Conservation (phyloP, 2,888 invertebrate species). For the Idaea biselata region DNA sequence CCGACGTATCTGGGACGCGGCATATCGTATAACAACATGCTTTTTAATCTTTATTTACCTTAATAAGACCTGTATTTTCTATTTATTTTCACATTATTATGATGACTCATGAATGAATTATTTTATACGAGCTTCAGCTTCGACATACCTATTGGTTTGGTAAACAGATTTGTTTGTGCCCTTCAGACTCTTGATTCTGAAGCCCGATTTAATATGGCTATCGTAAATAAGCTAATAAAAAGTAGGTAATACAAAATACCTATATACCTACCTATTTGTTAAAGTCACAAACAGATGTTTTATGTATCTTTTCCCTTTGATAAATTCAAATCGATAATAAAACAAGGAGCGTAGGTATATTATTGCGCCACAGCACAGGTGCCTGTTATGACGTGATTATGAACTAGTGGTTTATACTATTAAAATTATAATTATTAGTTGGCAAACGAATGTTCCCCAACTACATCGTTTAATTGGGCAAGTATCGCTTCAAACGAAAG, state of each 20-base stretch:
- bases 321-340: not conserved
- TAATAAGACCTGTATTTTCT: not conserved
- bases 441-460: not conserved
- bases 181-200: not conserved
- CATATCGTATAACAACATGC: conserved; percentile 40
- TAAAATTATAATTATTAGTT: too few relatives aligned
- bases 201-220: not conserved
- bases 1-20: conserved; percentile 72
- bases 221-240: not conserved
- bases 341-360: not conserved
- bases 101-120: not conserved
- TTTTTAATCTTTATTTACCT: conserved; percentile 9
- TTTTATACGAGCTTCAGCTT: not conserved
- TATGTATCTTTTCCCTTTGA: not conserved
- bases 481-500: conserved; percentile 23
- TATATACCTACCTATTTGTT: not conserved
- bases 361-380: too few relatives aligned
- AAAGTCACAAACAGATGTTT: not conserved
- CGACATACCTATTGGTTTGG: conserved; percentile 18
- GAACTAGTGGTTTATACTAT: too few relatives aligned
- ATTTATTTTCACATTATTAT: conserved; percentile 4
- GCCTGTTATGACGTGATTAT: too few relatives aligned
- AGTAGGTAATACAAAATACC: not conserved
- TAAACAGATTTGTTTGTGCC: not conserved
- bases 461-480: conserved; percentile 25